Conservation (phyloP, 2,797 vertebrate genomes). For the Sitta carolinensis region DNA sequence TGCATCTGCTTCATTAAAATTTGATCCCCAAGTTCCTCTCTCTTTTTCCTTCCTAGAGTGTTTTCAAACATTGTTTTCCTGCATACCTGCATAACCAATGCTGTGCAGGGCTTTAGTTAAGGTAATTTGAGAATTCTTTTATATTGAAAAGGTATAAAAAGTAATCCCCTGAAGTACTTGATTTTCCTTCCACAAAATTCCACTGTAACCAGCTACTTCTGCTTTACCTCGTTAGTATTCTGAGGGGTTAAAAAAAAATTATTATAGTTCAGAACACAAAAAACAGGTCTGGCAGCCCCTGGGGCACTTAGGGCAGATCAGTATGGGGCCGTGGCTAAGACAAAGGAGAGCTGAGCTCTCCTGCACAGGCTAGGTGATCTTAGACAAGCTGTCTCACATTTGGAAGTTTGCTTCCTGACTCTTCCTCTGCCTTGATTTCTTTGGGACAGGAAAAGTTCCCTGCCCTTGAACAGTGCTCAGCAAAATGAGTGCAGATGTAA, state of each 20-base stretch:
- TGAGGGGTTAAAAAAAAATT: not conserved
- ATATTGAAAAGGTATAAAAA: conserved; percentile 49
- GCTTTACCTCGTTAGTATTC: conserved; percentile 9
- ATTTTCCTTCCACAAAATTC: conserved; percentile 25
- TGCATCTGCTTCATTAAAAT: not conserved
- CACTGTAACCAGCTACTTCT: not conserved
- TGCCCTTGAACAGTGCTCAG: not conserved
- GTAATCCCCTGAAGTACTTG: conserved; percentile 30
- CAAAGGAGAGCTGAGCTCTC: not conserved
- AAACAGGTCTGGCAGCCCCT: not conserved
- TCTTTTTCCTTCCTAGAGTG: not conserved
- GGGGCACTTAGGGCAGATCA: not conserved
- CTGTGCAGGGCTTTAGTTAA: conserved; percentile 14
- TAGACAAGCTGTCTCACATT: not conserved
- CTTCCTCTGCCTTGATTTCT: not conserved
- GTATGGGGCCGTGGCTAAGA: not conserved
- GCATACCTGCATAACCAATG: not conserved
- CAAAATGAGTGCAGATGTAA: not conserved
- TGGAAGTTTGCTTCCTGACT: not conserved
- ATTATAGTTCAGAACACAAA: not conserved
- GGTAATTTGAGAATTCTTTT: conserved; percentile 43
- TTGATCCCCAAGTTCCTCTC: not conserved
- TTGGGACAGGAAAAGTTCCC: not conserved
- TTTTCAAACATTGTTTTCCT: conserved; percentile 2
- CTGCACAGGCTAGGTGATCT: not conserved